Percentiles rank a stretch among this genome's conserved stretches.
Conservation (phyloP, 2,113 vertebrate species). For the Zootoca vivipara region DNA sequence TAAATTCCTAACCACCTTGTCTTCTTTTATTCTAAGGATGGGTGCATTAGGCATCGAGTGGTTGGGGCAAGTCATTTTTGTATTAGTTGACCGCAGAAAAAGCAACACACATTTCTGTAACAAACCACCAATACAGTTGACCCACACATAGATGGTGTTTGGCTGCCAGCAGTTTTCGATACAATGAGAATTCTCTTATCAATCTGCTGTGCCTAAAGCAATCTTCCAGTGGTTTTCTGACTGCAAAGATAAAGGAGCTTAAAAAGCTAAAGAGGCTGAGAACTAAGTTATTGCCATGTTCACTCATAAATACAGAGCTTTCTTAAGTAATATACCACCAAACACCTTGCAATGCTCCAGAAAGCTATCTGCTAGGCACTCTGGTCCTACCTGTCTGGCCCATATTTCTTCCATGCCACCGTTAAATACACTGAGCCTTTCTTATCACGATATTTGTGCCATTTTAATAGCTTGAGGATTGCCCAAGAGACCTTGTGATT, state of each 20-base stretch:
- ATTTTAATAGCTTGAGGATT: not conserved
- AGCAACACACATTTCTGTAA: not conserved
- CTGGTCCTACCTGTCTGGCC: not conserved
- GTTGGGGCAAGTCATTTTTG: not conserved
- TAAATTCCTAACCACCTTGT: not conserved
- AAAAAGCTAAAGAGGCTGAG: conserved; percentile 9
- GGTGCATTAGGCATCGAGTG: not conserved
- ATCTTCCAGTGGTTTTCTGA: conserved; percentile 19
- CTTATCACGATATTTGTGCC: not conserved
- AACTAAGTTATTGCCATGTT: conserved; percentile 12
- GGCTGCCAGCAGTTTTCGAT: not conserved
- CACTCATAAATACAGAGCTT: conserved; percentile 18
- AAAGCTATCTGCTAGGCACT: not conserved
- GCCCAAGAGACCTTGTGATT: not conserved
- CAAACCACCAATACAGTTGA: not conserved
- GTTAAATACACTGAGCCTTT: not conserved
- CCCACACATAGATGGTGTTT: not conserved
- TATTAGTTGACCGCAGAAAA: not conserved
- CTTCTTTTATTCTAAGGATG: not conserved
- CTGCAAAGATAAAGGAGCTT: conserved; percentile 27
- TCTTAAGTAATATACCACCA: conserved; percentile 15
- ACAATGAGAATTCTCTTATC: conserved; percentile 14
- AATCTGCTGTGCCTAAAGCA: conserved; percentile 10
- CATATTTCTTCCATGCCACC: not conserved
- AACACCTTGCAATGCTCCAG: not conserved